Evolutionary conservation across 2,888 invertebrate species (phyloP), one percentile per base, ranked within the genome.

Genomic region (Dromius quadrimaculatus): DNA sequence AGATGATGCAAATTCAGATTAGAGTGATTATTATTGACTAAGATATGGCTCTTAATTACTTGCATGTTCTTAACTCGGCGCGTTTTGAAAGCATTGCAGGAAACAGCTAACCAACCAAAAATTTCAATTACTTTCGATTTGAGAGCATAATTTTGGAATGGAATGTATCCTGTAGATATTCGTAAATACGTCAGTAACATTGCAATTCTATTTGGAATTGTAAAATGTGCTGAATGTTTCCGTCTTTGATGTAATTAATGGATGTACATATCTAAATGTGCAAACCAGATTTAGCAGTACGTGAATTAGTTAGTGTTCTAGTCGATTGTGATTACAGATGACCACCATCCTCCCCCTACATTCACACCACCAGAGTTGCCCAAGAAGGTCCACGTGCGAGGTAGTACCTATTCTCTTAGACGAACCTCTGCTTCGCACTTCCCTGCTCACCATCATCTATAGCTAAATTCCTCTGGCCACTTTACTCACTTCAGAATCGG

Each of bases 301-400:
- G 54, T 41, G 22, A 36, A 38, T 70, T 70, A 70, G 70, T 61
- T 70, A 70, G 70, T 70, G 62, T 70, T 70, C 62, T 41, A 62
- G 62, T 88, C 87, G 87, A 87, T 89, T 89, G 86, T 90, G 80
- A 90, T 93, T 94, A 89, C 94, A 94, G 94, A 94, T 93, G 94
- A 94, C 89, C 93, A 93, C 90, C 94, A 94, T 89, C 93, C 94
- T 90, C 94, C 94, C 89, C 95, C 95, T 87, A 95, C 95, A 88
- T 95, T 95, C 90, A 96, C 95, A 88, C 95, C 95, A 89, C 95
- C 95, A 90, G 95, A 95, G 92, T 93, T 96, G 90, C 95, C 95
- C 89, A 96, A 96, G 92, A 93, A 94, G 92, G 94, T 94, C 91
- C 95, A 95, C 92, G 92, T 94, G 87, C 91, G 95, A 94, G 95